Evolutionary conservation across 2,113 vertebrate genomes (phyloP).

Genomic region (Urocynchramus pylzowi): DNA sequence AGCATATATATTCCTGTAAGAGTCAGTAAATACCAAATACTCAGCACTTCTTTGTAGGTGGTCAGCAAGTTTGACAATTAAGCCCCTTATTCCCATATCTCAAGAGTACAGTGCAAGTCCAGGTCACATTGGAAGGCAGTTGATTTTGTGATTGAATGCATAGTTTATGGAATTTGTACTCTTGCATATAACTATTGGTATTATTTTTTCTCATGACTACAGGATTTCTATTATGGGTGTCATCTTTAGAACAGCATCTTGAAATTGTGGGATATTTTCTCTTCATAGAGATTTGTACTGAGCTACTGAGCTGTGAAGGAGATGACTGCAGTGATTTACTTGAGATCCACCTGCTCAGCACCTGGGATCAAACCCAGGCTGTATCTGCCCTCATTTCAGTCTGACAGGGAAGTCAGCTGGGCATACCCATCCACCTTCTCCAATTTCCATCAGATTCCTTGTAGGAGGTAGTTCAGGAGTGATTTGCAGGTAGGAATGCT

Average conservation of each 20-base stretch:
- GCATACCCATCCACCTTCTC: neutral
- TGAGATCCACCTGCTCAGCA: neutral
- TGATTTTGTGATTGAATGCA: accelerated
- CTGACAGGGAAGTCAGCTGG: neutral
- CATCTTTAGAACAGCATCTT: neutral
- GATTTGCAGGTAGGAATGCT: neutral
- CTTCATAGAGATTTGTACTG: neutral
- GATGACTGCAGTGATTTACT: neutral
- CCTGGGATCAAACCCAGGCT: neutral
- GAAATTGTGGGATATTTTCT: neutral
- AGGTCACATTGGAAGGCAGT: neutral
- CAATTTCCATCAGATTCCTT: neutral
- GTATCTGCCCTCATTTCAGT: neutral
- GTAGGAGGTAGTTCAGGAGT: neutral
- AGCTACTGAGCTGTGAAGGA: neutral
- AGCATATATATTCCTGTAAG: neutral
- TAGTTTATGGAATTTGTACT: neutral
- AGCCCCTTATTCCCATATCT: neutral
- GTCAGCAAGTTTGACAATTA: neutral
- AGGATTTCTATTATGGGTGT: neutral
- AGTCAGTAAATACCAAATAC: neutral
- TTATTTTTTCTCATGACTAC: neutral
- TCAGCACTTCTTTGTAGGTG: neutral
- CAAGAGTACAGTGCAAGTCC: neutral
- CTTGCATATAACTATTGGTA: neutral